Conservation (phyloP, 2,113 vertebrate genomes). For the Sinocyclocheilus maitianheensis region DNA sequence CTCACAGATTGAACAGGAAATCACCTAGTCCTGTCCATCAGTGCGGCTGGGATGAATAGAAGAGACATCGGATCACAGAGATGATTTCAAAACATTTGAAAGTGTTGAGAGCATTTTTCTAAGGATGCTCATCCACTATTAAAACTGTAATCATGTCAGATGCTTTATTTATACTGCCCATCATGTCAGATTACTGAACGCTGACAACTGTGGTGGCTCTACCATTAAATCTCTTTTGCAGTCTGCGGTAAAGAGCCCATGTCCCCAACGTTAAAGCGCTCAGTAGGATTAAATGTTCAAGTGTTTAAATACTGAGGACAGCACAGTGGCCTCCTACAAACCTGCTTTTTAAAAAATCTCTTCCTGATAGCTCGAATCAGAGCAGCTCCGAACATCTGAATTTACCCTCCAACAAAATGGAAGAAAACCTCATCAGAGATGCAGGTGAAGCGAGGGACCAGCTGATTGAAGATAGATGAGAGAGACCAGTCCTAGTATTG, state of each 20-base stretch:
- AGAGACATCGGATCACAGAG: slow-evolving; percentile 5
- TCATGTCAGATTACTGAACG: slow-evolving; percentile 40
- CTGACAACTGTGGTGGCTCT: slow-evolving; percentile 38
- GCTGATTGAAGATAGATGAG: not conserved
- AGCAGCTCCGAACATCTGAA: slow-evolving; percentile 23
- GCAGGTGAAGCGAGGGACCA: not conserved
- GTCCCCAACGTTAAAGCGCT: slow-evolving; percentile 38
- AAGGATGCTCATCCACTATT: slow-evolving; percentile 31
- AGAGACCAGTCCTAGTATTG: not conserved
- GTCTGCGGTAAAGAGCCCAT: not conserved
- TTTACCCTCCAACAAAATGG: slow-evolving; percentile 34
- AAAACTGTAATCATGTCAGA: slow-evolving; percentile 40
- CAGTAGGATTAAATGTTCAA: slow-evolving; percentile 57
- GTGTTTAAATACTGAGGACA: slow-evolving; percentile 69
- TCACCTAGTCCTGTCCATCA: not conserved
- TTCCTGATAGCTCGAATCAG: slow-evolving; percentile 38
- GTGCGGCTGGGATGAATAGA: not conserved
- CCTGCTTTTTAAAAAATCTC: slow-evolving; percentile 53
- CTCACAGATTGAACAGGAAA: not conserved
- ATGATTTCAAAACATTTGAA: not conserved
- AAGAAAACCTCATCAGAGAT: slow-evolving; percentile 5
- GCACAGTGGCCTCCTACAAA: slow-evolving; percentile 53
- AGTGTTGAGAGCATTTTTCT: slow-evolving; percentile 7
- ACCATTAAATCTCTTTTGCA: slow-evolving; percentile 31
- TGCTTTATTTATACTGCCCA: slow-evolving; percentile 46